Conservation (phyloP, 2,113 vertebrate species). For the Litocranius walleri region DNA sequence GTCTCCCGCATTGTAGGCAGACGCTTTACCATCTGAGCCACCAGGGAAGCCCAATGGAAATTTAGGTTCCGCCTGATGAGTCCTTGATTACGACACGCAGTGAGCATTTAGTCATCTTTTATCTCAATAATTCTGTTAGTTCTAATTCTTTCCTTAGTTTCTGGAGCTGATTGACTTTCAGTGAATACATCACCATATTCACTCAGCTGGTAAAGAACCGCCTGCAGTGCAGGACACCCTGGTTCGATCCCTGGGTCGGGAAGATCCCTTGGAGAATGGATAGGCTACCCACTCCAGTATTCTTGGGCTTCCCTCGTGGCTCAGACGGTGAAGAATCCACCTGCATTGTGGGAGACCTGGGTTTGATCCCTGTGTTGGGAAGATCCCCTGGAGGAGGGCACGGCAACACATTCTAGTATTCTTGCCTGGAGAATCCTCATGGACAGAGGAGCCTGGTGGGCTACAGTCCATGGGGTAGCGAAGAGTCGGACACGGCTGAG, state of each 20-base stretch:
- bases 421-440: background rate
- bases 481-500: rapidly evolving
- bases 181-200: background rate
- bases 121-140: background rate
- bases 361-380: background rate
- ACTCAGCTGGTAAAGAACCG: background rate
- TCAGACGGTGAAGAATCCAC: background rate
- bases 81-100: background rate
- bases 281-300: background rate
- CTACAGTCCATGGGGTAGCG: background rate
- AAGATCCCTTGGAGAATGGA: background rate
- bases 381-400: background rate
- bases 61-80: background rate
- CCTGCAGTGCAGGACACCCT: background rate
- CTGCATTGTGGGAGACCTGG: background rate
- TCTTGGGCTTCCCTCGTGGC: background rate
- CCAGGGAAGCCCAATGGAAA: background rate
- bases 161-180: background rate
- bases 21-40: too few relatives aligned
- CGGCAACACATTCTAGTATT: background rate
- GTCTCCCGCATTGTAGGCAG: too few relatives aligned
- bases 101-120: background rate
- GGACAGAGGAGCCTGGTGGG: background rate
- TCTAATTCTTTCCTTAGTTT: background rate
- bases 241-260: background rate